These are phyloP conservation scores for Poeciliopsis occidentalis DNA, from an alignment of 2,113 vertebrate species.

Conservation along the genomic window DNA sequence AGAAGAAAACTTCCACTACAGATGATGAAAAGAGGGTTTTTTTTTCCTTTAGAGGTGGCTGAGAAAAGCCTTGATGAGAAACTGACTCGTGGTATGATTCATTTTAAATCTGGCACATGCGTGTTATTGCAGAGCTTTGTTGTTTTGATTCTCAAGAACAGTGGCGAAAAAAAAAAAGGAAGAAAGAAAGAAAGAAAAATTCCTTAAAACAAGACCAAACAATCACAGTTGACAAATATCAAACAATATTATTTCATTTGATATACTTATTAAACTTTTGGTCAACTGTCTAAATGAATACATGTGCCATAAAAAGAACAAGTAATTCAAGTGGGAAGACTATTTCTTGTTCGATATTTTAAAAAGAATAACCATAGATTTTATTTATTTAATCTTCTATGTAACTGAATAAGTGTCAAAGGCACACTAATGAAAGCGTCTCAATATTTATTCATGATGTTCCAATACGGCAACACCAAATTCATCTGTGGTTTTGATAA, in stretches of 20 bases:
- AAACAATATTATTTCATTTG: neutral
- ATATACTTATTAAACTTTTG: no score
- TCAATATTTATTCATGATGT: no score
- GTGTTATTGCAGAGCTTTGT: neutral
- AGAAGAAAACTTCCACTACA: neutral
- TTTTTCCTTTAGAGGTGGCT: neutral
- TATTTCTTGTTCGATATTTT: no score
- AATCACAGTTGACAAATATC: neutral
- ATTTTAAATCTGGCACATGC: constrained; percentile 6
- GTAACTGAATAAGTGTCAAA: no score
- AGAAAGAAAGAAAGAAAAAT: neutral
- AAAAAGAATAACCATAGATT: no score
- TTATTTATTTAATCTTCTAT: no score
- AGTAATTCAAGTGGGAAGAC: no score
- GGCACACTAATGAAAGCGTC: no score
- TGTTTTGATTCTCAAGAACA: neutral
- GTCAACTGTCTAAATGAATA: no score
- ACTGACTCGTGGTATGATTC: neutral
- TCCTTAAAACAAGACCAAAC: neutral
- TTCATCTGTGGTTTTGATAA: no score
- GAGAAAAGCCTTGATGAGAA: neutral
- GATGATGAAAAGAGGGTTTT: neutral
- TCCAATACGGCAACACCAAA: no score
- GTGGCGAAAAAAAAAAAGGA: neutral
- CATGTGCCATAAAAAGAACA: no score